Evolutionary conservation across 1,140 invertebrate species (phyloP).

Genomic region (Acyrthosiphon pisum): DNA sequence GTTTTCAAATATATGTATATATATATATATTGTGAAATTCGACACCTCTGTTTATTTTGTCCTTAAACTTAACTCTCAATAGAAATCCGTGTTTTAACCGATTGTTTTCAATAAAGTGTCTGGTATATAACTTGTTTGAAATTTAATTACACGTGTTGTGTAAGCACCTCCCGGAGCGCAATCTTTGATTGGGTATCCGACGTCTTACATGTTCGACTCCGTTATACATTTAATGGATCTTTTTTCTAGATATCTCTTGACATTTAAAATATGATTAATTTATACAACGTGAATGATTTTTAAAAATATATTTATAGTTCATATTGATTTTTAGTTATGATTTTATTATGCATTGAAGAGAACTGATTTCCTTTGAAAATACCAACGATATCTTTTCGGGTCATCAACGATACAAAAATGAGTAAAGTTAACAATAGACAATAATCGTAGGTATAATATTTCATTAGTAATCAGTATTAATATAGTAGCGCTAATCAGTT

Average conservation of each 20-base stretch:
- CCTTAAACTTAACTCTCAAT: constrained; percentile 44
- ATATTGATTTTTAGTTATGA: neutral
- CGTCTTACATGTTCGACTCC: neutral
- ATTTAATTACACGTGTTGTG: constrained; percentile 23
- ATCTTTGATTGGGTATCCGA: constrained; percentile 17
- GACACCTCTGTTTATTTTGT: neutral
- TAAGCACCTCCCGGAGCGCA: neutral
- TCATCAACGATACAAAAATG: neutral
- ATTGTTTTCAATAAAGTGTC: constrained; percentile 16
- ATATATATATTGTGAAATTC: neutral
- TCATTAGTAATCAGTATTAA: neutral
- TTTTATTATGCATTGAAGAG: neutral
- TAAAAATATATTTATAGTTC: neutral
- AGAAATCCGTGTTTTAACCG: constrained; percentile 3
- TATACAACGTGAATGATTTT: neutral
- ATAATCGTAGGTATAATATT: neutral
- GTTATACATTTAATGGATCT: neutral
- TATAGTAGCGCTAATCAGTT: neutral
- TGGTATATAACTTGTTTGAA: neutral
- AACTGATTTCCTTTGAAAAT: neutral
- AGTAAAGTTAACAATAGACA: neutral
- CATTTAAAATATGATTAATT: neutral
- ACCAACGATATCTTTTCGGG: neutral
- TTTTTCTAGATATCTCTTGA: neutral
- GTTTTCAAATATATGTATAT: neutral